phyloP scores from a whole-genome alignment of 2,113 vertebrate genomes.

The Kryptolebias marmoratus region DNA sequence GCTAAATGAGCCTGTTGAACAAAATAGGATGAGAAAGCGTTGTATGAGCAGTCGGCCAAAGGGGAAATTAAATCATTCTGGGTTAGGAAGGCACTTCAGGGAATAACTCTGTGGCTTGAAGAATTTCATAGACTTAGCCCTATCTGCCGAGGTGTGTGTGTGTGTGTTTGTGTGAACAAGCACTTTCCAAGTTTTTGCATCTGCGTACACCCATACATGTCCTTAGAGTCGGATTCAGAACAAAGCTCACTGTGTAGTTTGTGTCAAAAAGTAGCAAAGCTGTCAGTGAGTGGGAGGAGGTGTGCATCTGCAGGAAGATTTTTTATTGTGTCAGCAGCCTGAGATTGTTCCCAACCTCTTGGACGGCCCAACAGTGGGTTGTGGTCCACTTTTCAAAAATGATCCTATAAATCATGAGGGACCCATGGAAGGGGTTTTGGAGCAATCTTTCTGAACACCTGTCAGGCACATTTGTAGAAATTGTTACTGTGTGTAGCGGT shows the following conservation, averaged over 20 bases:
- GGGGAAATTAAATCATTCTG: slow-evolving; percentile 79
- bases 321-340: slow-evolving; percentile 61
- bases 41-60: slow-evolving; percentile 63
- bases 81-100: slow-evolving; percentile 63
- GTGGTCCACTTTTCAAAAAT: slow-evolving; percentile 48
- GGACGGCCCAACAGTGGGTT: slow-evolving; percentile 50
- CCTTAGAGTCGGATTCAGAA: slow-evolving; percentile 54
- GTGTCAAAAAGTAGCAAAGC: slow-evolving; percentile 61
- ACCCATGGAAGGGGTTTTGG: slow-evolving; percentile 27
- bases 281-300: slow-evolving; percentile 57
- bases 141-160: slow-evolving; percentile 19
- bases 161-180: slow-evolving; percentile 6
- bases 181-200: slow-evolving; percentile 43
- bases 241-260: slow-evolving; percentile 72
- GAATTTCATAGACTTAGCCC: slow-evolving; percentile 27
- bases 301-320: slow-evolving; percentile 60
- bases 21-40: slow-evolving; percentile 65
- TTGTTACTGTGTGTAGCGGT: neutral
- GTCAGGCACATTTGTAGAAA: slow-evolving; percentile 38
- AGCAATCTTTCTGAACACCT: slow-evolving; percentile 42
- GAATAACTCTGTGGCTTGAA: slow-evolving; percentile 62
- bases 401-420: slow-evolving; percentile 47
- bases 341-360: slow-evolving; percentile 42
- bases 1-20: slow-evolving; percentile 51
- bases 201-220: slow-evolving; percentile 32